Percentiles rank a stretch among this genome's conserved stretches.
These are phyloP conservation scores for Morelia viridis DNA, from an alignment of 2,797 vertebrate species.

Conservation along the genomic window DNA sequence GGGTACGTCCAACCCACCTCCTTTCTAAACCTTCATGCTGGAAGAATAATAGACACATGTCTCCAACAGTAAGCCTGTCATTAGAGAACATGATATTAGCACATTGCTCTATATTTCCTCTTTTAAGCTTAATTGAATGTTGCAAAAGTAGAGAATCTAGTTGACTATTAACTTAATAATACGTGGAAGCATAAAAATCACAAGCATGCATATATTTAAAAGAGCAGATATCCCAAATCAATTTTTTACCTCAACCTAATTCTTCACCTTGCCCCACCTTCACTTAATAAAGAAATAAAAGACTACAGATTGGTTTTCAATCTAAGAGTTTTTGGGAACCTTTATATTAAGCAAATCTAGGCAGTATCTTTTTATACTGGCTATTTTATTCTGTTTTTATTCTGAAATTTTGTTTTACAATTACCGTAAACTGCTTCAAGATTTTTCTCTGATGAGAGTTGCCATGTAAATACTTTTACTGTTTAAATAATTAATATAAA, in stretches of 20 bases:
- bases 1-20: conserved; percentile 22
- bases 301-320: background rate
- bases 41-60: conserved; percentile 38
- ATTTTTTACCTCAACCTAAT: conserved; percentile 1
- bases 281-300: background rate
- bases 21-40: conserved; percentile 44
- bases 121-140: conserved; percentile 23
- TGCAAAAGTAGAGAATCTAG: conserved; percentile 24
- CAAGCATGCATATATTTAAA: background rate
- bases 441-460: background rate
- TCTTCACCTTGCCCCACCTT: background rate
- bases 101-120: conserved; percentile 31
- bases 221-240: conserved; percentile 13
- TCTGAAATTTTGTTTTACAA: background rate
- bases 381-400: background rate
- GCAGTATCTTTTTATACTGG: background rate
- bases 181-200: conserved; percentile 1
- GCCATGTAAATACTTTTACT: background rate
- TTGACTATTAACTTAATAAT: conserved; percentile 17
- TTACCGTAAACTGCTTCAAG: background rate
- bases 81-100: conserved; percentile 33
- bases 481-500: background rate
- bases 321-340: background rate
- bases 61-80: conserved; percentile 21
- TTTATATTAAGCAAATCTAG: background rate